Evolutionary conservation across 2,797 vertebrate genomes (phyloP), one percentile per base, ranked within the genome.

Genomic region (Lemur catta): DNA sequence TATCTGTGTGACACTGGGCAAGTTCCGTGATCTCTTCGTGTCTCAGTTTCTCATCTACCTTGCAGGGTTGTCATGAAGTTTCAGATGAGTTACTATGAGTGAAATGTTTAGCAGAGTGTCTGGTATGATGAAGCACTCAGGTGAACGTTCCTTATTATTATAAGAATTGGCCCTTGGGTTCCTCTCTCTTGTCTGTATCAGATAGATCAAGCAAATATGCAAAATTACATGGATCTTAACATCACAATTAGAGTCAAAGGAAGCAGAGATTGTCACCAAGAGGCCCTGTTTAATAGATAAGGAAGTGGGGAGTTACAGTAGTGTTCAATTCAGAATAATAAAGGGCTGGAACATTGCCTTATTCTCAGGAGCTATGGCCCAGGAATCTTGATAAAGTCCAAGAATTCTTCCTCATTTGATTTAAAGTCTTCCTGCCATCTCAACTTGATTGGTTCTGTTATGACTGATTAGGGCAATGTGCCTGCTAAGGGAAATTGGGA

Each of bases 181-280:
- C 14, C 17, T 90, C 22, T 90, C 35, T 89, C 18, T 50, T n/a
- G 35, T 50, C 24, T 78, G 4, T 88, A 43, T 93, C 48, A 76
- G 59, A 43, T 59, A 92, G 52, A 76, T 59, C 28, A 69, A 84
- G n/a, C 10, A 87, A 97, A 65, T 33, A 48, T 4, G 28, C 33
- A 89, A 69, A 90, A 84, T 78, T 74, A 35, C 14, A 26, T 48
- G 11, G 30, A 75, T 20, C 26, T 91, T 81, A 71, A 50, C 20
- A n/a, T 96, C 63, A 79, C 28, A 46, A 84, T 52, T 30, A 96
- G 84, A 94, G 46, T 93, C 84, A 78, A 59, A 88, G 72, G 18
- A 91, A 74, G 38, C n/a, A 2, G n/a, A 82, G 33, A 38, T 65
- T 63, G 52, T 91, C 35, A 48, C 7, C 26, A 79, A 48, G 33